Conservation (phyloP, 2,113 vertebrate species). For the Bambusicola thoracicus region DNA sequence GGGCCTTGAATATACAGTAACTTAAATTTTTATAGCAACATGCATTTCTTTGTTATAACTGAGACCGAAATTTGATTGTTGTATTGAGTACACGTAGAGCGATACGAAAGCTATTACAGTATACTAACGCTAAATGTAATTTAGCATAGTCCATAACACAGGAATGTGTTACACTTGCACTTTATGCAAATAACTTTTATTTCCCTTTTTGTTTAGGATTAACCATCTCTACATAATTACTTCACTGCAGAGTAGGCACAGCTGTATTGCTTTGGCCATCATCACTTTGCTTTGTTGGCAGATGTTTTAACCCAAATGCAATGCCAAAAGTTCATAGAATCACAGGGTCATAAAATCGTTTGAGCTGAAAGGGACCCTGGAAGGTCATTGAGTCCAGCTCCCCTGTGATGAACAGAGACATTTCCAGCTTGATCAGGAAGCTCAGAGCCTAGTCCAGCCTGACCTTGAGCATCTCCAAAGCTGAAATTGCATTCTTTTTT, state of each 20-base stretch:
- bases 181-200: background rate
- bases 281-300: background rate
- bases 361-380: too few relatives aligned
- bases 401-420: too few relatives aligned
- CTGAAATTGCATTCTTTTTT: background rate
- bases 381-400: too few relatives aligned
- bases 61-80: background rate
- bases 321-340: too few relatives aligned
- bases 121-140: background rate
- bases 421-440: too few relatives aligned
- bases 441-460: too few relatives aligned
- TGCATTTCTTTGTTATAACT: background rate
- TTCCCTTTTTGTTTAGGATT: background rate
- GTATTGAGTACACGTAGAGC: rapidly evolving
- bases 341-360: too few relatives aligned
- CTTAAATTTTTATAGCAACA: background rate
- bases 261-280: background rate
- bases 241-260: background rate
- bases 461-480: too few relatives aligned
- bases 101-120: background rate
- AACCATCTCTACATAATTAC: background rate
- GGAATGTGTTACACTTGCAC: background rate
- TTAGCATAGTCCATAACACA: background rate
- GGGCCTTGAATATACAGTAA: background rate
- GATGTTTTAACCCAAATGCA: background rate